phyloP scores from a whole-genome alignment of 2,888 invertebrate species.

The Acronicta aceris region DNA sequence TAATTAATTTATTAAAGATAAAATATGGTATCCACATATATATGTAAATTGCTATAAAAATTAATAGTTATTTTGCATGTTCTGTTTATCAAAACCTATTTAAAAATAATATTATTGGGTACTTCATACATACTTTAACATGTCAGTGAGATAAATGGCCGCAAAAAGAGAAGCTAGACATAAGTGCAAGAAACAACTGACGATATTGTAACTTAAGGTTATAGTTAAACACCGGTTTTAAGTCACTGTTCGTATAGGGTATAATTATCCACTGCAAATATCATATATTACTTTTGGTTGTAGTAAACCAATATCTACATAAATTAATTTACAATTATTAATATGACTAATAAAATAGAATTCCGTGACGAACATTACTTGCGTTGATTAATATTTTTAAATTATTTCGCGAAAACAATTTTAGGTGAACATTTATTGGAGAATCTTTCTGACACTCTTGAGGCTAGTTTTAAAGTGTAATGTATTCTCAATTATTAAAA shows the following conservation, averaged over 20 bases:
- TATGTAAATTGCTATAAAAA: neutral
- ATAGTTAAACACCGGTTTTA: slow-evolving; percentile 60
- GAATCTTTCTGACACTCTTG: neutral
- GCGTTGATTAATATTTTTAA: neutral
- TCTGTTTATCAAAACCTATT: slow-evolving; percentile 6
- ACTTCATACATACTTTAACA: slow-evolving; percentile 26
- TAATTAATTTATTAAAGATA: neutral
- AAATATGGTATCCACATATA: neutral
- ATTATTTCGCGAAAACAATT: neutral
- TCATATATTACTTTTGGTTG: slow-evolving; percentile 18
- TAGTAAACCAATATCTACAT: neutral
- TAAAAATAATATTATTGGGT: slow-evolving; percentile 16
- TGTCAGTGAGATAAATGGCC: slow-evolving; percentile 24
- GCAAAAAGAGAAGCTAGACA: slow-evolving; percentile 43
- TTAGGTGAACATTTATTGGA: neutral
- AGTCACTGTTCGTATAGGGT: slow-evolving; percentile 54
- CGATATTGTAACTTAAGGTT: slow-evolving; percentile 59
- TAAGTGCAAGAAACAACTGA: slow-evolving; percentile 58
- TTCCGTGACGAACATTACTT: slow-evolving; percentile 18
- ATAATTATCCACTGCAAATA: slow-evolving; percentile 60
- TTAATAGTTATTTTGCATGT: neutral
- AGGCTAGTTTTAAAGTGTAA: no score
- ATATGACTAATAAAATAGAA: slow-evolving; percentile 6
- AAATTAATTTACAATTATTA: slow-evolving; percentile 28
- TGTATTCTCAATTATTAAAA: no score